Evolutionary conservation across 2,888 invertebrate genomes (phyloP).

Genomic region (Hirtodrosophila alboralis): DNA sequence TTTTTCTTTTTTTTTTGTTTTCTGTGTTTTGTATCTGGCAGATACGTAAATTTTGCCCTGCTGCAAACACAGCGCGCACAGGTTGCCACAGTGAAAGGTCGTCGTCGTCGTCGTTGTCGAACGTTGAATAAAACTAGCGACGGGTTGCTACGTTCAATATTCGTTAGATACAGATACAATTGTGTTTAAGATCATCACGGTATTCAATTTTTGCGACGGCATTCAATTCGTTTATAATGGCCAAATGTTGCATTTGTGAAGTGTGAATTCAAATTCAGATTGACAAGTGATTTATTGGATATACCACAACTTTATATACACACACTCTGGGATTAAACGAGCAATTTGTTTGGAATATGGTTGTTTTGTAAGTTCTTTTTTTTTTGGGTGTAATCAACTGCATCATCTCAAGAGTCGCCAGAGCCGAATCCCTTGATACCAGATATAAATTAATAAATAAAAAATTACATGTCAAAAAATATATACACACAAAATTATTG

Average conservation of each 20-base stretch:
- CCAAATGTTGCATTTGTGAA: constrained; percentile 43
- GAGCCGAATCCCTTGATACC: constrained; percentile 31
- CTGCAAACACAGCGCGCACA: constrained; percentile 63
- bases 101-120: constrained; percentile 39
- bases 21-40: constrained; percentile 68
- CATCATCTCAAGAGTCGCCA: constrained; percentile 7
- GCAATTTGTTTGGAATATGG: constrained; percentile 77
- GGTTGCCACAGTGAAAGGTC: constrained; percentile 75
- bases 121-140: constrained; percentile 42
- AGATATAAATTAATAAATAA: constrained; percentile 14
- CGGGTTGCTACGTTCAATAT: constrained; percentile 43
- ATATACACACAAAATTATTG: constrained; percentile 7
- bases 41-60: constrained; percentile 69
- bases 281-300: constrained; percentile 38
- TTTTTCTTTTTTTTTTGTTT: constrained; percentile 10
- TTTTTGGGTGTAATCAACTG: constrained; percentile 3
- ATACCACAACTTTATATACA: constrained; percentile 7
- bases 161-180: constrained; percentile 36
- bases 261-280: constrained; percentile 21
- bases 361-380: constrained; percentile 77
- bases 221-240: constrained; percentile 46
- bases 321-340: constrained; percentile 53
- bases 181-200: constrained; percentile 18
- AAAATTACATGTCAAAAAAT: constrained; percentile 3
- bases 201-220: constrained; percentile 19